These are phyloP conservation scores for Cantharis flavilabris DNA, from an alignment of 2,888 invertebrate species.

Conservation along the genomic window DNA sequence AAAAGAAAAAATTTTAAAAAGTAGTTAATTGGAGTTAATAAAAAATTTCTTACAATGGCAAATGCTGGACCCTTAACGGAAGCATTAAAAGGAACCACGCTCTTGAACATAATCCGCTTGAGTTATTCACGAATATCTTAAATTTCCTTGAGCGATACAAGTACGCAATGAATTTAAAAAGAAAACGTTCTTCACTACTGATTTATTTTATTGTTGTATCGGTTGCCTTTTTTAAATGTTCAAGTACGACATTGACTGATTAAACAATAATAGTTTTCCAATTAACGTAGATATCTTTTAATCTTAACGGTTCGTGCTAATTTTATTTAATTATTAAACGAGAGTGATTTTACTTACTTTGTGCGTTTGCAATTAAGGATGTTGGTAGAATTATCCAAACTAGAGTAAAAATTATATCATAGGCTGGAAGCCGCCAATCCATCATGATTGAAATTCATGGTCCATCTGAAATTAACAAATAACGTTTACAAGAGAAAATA, in stretches of 20 bases:
- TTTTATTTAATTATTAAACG: background rate
- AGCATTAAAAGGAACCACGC: slow-evolving; percentile 34
- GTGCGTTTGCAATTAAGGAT: background rate
- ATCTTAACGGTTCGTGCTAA: background rate
- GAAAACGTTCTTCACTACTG: background rate
- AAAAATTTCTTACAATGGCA: background rate
- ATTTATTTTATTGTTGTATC: background rate
- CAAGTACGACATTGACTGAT: slow-evolving; percentile 1
- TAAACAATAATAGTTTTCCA: background rate
- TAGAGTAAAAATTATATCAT: background rate
- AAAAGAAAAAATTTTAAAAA: background rate
- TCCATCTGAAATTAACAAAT: slow-evolving; percentile 21
- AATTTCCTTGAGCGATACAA: background rate
- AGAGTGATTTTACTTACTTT: background rate
- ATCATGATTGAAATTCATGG: slow-evolving; percentile 22
- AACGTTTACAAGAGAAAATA: no score
- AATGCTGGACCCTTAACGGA: slow-evolving; percentile 16
- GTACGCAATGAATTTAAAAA: background rate
- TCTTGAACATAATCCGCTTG: slow-evolving; percentile 33
- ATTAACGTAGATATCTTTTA: background rate
- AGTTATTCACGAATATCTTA: slow-evolving; percentile 16
- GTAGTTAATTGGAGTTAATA: background rate
- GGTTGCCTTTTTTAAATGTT: background rate
- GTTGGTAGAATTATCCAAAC: background rate
- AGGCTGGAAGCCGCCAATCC: slow-evolving; percentile 27